Base-by-base conservation (phyloP, 2,797 vertebrate genomes). In the Cichlasoma orientale region DNA sequence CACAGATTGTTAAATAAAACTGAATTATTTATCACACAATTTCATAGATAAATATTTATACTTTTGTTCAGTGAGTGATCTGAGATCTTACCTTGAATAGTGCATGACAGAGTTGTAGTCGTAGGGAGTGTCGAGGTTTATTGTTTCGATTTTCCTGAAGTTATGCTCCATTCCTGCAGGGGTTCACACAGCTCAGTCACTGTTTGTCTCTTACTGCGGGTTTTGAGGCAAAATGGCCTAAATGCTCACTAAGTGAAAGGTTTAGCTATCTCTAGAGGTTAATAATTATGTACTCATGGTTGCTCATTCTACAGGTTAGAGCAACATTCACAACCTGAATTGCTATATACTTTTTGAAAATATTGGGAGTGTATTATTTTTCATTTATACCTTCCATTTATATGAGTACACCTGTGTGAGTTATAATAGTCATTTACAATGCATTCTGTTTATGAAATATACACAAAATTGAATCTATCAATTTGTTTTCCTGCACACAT, bases 101-200 rank as follows among this genome's bases (percentile, higher is more conserved):
- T 95, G 93, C 95, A 95, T 95, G 59, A 95, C 88, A 56, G 95
- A 95, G 83, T 58, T 83, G 85, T 95, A 95, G 89, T 95, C 94
- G 44, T 95, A 95, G 16, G 93, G 89, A 59, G 95, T 95, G 18
- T 44, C 31, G 6, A 94, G 92, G 75, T 95, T 95, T 5, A 13
- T 91, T 9, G 94, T 95, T 0, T 16, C 0, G 14, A 94, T 86
- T 69, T 0, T 92, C 2, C 44, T 69, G 75, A 95, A 95, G 36
- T 94, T 93, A 21, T 3, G 0, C 78, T 94, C 89, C 86, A 7
- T 13, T 44, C 88, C 94, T 95, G 82, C 6, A 71, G 36, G 25
- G 1, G 14, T 18, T 29, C 9, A 75, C 11, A 82, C 9, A 41
- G 3, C 9, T 74, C 21, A 47, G 2, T 80, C 19, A 82, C 1